Base-by-base conservation (phyloP, 2,888 invertebrate genomes). In the Colostygia pectinataria region DNA sequence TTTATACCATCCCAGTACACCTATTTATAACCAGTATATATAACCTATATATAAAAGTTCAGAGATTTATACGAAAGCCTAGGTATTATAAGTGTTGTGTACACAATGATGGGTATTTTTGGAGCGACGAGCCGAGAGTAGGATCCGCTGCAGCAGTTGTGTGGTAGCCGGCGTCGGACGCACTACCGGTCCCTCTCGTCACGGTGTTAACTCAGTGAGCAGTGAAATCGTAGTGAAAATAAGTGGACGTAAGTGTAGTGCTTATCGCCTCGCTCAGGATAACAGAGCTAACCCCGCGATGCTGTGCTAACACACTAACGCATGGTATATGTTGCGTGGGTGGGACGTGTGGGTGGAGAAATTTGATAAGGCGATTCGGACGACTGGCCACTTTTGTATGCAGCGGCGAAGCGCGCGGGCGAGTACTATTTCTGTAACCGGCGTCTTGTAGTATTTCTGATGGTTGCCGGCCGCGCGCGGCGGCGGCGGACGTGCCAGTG, bases 281-380 rank as follows among this genome's bases (percentile, higher is more conserved):
- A 74, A 74, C 70, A 67, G 45, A 57, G 70, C 69, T 59, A 57
- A 59, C 53, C 31, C 39, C 54, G 56, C 54, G 46, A 46, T 63
- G 65, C 72, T 76, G 82, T 84, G 84, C 86, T 88, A 87, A 87
- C 83, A 77, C 66, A 88, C 86, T 89, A 89, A 88, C 76, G 85
- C 86, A 87, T 84, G 86, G 68, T 71, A 69, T 75, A 59, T 54
- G 56, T 68, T 66, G 83, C 68, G 81, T 79, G 82, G 80, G 80
- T 23, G 66, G 74, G 68, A n/a, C n/a, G 74, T 73, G 84, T 84
- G 82, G 86, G 88, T 71, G 75, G 83, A 72, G 89, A 89, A 90
- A 90, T 89, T 89, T 87, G 89, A 90, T 90, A 90, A 90, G 86
- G 78, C 84, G 77, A 68, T 73, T 76, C 64, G 67, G 73, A 62